Evolutionary conservation across 2,797 vertebrate species (phyloP).

Genomic region (Tapirus indicus): DNA sequence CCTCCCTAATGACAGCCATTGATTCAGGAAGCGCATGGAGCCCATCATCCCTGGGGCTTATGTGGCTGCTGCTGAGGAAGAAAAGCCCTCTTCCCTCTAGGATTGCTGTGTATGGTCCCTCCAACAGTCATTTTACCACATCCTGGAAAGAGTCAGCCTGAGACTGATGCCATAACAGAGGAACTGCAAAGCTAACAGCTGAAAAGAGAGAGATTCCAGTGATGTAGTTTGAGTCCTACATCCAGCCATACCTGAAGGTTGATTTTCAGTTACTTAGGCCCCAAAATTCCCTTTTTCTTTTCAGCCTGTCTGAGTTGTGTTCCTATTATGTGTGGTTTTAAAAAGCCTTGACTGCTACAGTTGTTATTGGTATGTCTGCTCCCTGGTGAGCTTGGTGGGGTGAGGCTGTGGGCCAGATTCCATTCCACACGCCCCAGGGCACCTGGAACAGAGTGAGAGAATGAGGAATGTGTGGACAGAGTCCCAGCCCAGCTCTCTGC

Average conservation of each 20-base stretch:
- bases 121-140: background rate
- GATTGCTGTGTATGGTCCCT: background rate
- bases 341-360: background rate
- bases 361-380: background rate
- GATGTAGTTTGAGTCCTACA: background rate
- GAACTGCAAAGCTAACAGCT: background rate
- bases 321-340: background rate
- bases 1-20: background rate
- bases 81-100: background rate
- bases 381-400: background rate
- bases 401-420: background rate
- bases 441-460: background rate
- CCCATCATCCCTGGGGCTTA: background rate
- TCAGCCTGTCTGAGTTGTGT: background rate
- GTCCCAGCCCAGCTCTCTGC: background rate
- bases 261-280: background rate
- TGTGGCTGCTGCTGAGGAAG: background rate
- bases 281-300: background rate
- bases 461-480: background rate
- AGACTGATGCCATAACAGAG: background rate
- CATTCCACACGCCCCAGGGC: background rate
- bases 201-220: background rate
- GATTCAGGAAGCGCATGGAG: background rate
- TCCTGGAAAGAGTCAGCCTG: background rate
- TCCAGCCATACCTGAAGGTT: slow-evolving; percentile 28